A percentile compares a stretch with the other conserved stretches of the same genome.
Conservation (phyloP, 1,140 invertebrate species). For the Drosophila busckii region DNA sequence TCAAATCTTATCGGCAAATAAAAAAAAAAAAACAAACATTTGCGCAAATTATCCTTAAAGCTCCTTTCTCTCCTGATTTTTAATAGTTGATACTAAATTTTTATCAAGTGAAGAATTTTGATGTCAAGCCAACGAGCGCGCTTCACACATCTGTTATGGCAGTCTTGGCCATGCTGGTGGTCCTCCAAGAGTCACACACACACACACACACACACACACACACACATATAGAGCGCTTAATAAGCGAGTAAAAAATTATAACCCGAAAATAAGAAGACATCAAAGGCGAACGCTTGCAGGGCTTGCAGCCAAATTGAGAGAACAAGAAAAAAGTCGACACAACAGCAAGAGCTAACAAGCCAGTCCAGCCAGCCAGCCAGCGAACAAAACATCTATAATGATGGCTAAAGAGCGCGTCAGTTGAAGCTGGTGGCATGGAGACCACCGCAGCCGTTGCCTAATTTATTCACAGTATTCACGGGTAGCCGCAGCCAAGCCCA, state of each 20-base stretch:
- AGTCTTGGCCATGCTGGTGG: slow-evolving; percentile 37
- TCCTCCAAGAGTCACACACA: slow-evolving; percentile 38
- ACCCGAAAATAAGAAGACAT: slow-evolving; percentile 77
- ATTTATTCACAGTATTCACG: slow-evolving; percentile 65
- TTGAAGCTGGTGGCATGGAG: slow-evolving; percentile 14
- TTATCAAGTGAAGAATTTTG: slow-evolving; percentile 39
- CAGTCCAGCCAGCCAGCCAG: background rate
- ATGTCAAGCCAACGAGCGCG: slow-evolving; percentile 20
- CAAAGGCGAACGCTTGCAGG: slow-evolving; percentile 49
- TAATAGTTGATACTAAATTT: too few relatives aligned
- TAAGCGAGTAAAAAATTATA: slow-evolving; percentile 78
- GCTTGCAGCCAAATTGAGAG: slow-evolving; percentile 57
- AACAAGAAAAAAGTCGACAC: slow-evolving; percentile 31
- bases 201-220: slow-evolving; percentile 44
- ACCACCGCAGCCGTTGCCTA: slow-evolving; percentile 65
- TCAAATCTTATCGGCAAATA: slow-evolving; percentile 34
- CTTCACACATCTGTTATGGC: slow-evolving; percentile 66
- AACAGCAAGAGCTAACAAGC: slow-evolving; percentile 58
- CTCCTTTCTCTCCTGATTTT: too few relatives aligned
- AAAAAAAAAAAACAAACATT: slow-evolving; percentile 22
- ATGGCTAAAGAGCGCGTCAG: slow-evolving; percentile 50
- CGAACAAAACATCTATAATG: slow-evolving; percentile 62
- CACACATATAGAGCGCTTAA: too few relatives aligned
- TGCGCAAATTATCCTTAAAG: slow-evolving; percentile 36
- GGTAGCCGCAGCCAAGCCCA: slow-evolving; percentile 24